These are phyloP conservation scores for Zaprionus camerounensis DNA, from an alignment of 1,140 invertebrate species.

Conservation along the genomic window DNA sequence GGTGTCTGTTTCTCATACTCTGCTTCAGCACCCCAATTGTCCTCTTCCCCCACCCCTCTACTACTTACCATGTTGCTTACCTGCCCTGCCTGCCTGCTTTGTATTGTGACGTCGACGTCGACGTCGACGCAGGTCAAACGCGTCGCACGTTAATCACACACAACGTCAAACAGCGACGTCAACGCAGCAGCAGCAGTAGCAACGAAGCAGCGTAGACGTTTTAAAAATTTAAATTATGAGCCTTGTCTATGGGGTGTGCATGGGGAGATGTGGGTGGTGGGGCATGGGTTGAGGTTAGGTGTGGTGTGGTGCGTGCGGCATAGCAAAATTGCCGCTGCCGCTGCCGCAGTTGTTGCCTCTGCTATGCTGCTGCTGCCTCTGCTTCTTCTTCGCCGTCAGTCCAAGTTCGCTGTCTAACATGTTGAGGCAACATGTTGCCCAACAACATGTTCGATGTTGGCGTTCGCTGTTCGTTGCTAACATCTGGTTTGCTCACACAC, in stretches of 20 bases:
- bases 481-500: slow-evolving; percentile 17
- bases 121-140: slow-evolving; percentile 51
- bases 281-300: background rate
- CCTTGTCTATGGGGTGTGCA: background rate
- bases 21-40: background rate
- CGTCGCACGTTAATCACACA: slow-evolving; percentile 69
- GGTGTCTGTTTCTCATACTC: slow-evolving; percentile 28
- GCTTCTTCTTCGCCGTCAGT: background rate
- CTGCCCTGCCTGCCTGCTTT: background rate
- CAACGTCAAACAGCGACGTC: slow-evolving; percentile 41
- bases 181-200: slow-evolving; percentile 1
- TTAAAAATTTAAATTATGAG: slow-evolving; percentile 41
- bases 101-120: slow-evolving; percentile 26
- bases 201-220: slow-evolving; percentile 9
- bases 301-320: slow-evolving; percentile 6
- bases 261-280: background rate
- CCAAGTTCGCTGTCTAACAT: slow-evolving; percentile 15
- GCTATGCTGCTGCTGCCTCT: slow-evolving; percentile 3
- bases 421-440: slow-evolving; percentile 22
- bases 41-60: background rate
- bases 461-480: slow-evolving; percentile 24
- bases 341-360: background rate
- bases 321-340: slow-evolving; percentile 9
- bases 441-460: slow-evolving; percentile 41
- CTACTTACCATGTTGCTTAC: background rate